These are phyloP conservation scores for Chloroceryle inda DNA, from an alignment of 2,797 vertebrate species.

Conservation along the genomic window DNA sequence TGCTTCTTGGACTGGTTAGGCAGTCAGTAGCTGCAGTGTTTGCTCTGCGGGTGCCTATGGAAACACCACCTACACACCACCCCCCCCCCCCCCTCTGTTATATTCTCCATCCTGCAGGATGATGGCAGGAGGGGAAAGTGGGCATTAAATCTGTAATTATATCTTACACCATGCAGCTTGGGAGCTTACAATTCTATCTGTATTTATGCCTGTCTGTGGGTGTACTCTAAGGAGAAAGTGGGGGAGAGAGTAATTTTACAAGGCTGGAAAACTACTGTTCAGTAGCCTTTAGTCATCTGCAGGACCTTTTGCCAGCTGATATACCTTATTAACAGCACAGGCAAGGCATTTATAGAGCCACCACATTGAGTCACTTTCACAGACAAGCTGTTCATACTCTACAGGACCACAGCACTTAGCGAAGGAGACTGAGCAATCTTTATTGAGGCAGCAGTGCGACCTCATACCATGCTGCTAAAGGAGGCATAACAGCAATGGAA, in stretches of 20 bases:
- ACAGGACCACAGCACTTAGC: conserved; percentile 17
- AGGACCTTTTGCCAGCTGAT: not conserved
- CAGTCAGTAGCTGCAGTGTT: not conserved
- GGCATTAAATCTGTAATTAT: not conserved
- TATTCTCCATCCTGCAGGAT: not conserved
- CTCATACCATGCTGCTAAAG: not conserved
- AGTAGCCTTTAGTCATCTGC: conserved; percentile 20
- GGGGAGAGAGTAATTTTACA: not conserved
- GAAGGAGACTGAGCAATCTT: conserved; percentile 23
- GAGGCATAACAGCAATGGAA: conserved; percentile 43
- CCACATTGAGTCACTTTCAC: not conserved
- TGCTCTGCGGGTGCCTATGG: not conserved
- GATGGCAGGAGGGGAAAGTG: not conserved
- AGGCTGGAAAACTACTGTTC: not conserved
- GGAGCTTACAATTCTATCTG: not conserved
- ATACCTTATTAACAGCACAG: not conserved
- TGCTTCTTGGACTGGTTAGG: not conserved
- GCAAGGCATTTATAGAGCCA: conserved; percentile 18
- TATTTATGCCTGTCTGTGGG: not conserved
- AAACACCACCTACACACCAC: not conserved
- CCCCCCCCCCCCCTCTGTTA: not conserved
- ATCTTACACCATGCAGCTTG: not conserved
- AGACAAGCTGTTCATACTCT: conserved; percentile 38
- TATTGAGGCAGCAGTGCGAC: conserved; percentile 32
- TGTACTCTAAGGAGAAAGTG: not conserved